A percentile compares a stretch with the other conserved stretches of the same genome.
phyloP scores from a whole-genome alignment of 2,888 invertebrate genomes.

The Cremastobaeus sp. region DNA sequence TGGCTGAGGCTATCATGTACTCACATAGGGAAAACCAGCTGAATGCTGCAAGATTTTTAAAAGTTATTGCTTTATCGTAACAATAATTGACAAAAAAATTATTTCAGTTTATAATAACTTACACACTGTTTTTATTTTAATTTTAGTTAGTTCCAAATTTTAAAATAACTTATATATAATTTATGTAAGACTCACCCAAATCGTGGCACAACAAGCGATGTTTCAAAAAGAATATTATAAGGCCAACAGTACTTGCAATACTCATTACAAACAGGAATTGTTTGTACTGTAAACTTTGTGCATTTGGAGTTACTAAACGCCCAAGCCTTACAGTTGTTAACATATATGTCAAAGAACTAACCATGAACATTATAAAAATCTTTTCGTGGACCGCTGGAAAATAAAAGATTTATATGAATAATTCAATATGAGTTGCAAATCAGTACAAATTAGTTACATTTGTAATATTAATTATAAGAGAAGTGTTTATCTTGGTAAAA shows the following conservation, averaged over 20 bases:
- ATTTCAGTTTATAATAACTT: too few species aligned
- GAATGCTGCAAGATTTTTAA: slow-evolving; percentile 83
- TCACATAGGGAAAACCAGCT: slow-evolving; percentile 97
- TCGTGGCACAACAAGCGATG: slow-evolving; percentile 94
- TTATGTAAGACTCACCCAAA: slow-evolving; percentile 84
- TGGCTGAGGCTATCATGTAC: slow-evolving; percentile 93
- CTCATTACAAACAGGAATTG: slow-evolving; percentile 87
- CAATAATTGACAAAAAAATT: too few species aligned
- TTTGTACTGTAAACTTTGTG: slow-evolving; percentile 81
- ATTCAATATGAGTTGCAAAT: slow-evolving; percentile 32
- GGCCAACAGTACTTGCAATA: slow-evolving; percentile 87
- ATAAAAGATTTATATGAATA: slow-evolving; percentile 32
- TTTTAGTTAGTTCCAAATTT: too few species aligned
- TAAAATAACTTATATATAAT: not conserved
- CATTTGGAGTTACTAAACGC: slow-evolving; percentile 76
- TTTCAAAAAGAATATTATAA: slow-evolving; percentile 92
- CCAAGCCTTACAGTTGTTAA: slow-evolving; percentile 83
- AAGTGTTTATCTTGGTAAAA: not conserved
- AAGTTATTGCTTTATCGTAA: not conserved
- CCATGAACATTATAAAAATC: slow-evolving; percentile 94
- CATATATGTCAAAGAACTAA: slow-evolving; percentile 91
- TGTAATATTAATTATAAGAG: not conserved
- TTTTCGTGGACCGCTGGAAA: slow-evolving; percentile 92
- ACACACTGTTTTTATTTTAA: too few species aligned
- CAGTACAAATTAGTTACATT: not conserved